Conservation (phyloP, 2,888 invertebrate genomes). For the Anoplius nigerrimus region DNA sequence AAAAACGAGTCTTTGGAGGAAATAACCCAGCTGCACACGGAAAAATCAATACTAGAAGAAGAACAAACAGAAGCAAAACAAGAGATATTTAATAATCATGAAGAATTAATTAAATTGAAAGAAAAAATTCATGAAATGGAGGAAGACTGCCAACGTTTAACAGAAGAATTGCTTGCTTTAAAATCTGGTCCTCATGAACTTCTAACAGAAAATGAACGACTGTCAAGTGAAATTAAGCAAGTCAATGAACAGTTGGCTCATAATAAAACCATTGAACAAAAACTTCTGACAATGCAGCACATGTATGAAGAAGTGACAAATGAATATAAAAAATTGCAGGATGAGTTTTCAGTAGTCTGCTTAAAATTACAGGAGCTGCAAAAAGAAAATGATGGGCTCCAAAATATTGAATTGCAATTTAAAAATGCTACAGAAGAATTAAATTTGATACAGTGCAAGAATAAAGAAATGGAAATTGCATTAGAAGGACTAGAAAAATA, state of each 20-base stretch:
- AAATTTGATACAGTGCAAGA: slow-evolving; percentile 20
- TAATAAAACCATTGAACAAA: background rate
- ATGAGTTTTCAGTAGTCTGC: too few relatives aligned
- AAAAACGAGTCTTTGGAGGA: slow-evolving; percentile 68
- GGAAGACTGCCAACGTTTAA: slow-evolving; percentile 44
- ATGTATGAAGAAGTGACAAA: background rate
- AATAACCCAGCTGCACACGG: slow-evolving; percentile 67
- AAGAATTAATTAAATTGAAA: slow-evolving; percentile 67
- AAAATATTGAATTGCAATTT: background rate
- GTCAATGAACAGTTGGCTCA: background rate
- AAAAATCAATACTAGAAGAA: slow-evolving; percentile 65
- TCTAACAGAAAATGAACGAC: slow-evolving; percentile 40
- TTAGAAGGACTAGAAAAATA: slow-evolving; percentile 27
- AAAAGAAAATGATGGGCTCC: background rate
- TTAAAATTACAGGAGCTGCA: background rate
- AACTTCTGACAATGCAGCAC: background rate
- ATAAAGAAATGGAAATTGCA: slow-evolving; percentile 19
- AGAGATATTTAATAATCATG: slow-evolving; percentile 37
- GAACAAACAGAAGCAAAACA: slow-evolving; percentile 61
- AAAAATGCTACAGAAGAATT: slow-evolving; percentile 14
- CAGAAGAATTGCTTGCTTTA: slow-evolving; percentile 21
- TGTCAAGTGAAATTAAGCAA: slow-evolving; percentile 28
- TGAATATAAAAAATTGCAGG: too few relatives aligned
- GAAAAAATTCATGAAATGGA: slow-evolving; percentile 61
- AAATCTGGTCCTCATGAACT: slow-evolving; percentile 26